Percentiles rank a stretch among this genome's conserved stretches.
These are phyloP conservation scores for Artibeus lituratus DNA, from an alignment of 2,797 vertebrate species.

Conservation along the genomic window DNA sequence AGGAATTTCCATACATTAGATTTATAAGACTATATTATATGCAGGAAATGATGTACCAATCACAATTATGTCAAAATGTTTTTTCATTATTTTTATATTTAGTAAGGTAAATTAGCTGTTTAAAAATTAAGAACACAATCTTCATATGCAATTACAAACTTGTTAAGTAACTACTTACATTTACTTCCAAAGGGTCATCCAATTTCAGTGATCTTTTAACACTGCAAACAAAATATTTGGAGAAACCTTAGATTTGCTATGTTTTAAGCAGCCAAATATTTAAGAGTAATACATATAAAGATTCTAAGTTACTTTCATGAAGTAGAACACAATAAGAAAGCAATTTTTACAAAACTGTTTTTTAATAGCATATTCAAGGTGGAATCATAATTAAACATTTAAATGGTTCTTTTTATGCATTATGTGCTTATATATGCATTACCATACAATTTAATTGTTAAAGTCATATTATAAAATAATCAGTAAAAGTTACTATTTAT, in stretches of 20 bases:
- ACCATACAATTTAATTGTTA: slow-evolving; percentile 55
- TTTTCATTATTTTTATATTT: slow-evolving; percentile 34
- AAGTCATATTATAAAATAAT: slow-evolving; percentile 32
- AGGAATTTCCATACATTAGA: slow-evolving; percentile 46
- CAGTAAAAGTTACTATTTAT: slow-evolving; percentile 32
- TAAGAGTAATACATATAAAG: slow-evolving; percentile 25
- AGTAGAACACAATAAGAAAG: background rate
- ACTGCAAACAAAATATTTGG: slow-evolving; percentile 80
- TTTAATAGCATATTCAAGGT: slow-evolving; percentile 19
- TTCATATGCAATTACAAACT: slow-evolving; percentile 27
- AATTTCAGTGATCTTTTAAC: slow-evolving; percentile 84
- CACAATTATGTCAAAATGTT: background rate
- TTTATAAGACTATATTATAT: slow-evolving; percentile 10
- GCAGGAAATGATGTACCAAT: background rate
- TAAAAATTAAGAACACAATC: slow-evolving; percentile 45
- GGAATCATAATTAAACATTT: slow-evolving; percentile 43
- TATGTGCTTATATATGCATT: background rate
- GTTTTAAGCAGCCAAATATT: slow-evolving; percentile 50
- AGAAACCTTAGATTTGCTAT: slow-evolving; percentile 66
- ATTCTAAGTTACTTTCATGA: slow-evolving; percentile 47
- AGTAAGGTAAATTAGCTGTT: slow-evolving; percentile 7
- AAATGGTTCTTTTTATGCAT: slow-evolving; percentile 30
- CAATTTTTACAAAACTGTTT: slow-evolving; percentile 8
- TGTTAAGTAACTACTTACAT: slow-evolving; percentile 81
- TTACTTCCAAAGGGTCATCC: slow-evolving; percentile 69